These are phyloP conservation scores for Phengaris alcon DNA, from an alignment of 2,888 invertebrate species.

Conservation along the genomic window DNA sequence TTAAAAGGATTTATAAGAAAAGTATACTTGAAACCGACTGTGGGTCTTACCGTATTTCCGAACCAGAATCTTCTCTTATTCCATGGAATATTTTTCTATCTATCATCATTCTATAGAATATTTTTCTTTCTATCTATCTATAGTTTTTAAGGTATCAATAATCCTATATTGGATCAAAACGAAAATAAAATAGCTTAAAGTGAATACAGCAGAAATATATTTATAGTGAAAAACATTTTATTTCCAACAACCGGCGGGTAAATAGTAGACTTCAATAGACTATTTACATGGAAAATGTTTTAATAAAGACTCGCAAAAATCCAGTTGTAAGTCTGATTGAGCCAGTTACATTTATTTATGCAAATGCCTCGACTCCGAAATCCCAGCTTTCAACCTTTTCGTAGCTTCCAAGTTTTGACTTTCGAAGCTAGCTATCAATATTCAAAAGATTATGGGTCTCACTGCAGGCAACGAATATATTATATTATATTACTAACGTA, in stretches of 20 bases:
- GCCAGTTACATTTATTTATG: constrained; percentile 40
- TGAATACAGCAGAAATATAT: constrained; percentile 6
- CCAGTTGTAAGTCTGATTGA: constrained; percentile 38
- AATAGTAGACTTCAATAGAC: constrained; percentile 2
- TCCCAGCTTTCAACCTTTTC: constrained; percentile 34
- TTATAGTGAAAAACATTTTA: constrained; percentile 1
- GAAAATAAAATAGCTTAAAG: background rate
- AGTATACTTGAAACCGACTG: too few relatives aligned
- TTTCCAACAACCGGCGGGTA: constrained; percentile 4
- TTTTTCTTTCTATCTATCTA: too few relatives aligned
- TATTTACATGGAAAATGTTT: constrained; percentile 22
- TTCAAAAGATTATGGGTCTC: background rate
- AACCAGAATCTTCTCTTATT: background rate
- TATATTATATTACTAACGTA: too few relatives aligned
- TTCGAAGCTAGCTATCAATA: constrained; percentile 8
- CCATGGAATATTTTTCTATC: too few relatives aligned
- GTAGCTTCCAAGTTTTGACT: background rate
- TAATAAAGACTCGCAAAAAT: constrained; percentile 37
- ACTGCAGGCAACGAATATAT: background rate
- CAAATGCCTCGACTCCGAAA: constrained; percentile 39
- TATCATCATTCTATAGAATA: too few relatives aligned
- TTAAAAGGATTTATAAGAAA: too few relatives aligned
- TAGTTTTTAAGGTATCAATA: background rate
- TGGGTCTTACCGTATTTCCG: background rate
- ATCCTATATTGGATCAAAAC: constrained; percentile 7